A percentile compares a stretch with the other conserved stretches of the same genome.
Conservation (phyloP, 37 sponge, comb jelly and placozoan species). For the Lycopodina hypogea region DNA sequence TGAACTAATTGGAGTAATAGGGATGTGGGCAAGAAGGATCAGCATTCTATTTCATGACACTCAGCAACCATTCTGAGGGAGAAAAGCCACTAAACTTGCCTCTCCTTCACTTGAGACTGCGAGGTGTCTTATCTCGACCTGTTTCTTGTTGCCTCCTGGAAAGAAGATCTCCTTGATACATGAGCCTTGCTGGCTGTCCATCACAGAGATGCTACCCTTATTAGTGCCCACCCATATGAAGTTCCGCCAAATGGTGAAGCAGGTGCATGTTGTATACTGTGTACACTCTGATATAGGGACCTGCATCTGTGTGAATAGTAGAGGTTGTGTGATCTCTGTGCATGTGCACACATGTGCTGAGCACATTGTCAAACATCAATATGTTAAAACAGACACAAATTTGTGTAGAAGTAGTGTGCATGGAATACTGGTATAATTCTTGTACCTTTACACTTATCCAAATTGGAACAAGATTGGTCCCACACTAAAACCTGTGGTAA, state of each 20-base stretch:
- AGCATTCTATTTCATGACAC: neutral
- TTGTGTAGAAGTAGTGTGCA: neutral
- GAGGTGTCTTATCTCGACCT: constrained; percentile 57
- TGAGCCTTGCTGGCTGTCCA: constrained; percentile 12
- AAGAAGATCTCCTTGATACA: constrained; percentile 37
- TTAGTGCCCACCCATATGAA: constrained; percentile 57
- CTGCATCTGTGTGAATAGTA: constrained; percentile 26
- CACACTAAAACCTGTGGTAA: too few species aligned
- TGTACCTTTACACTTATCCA: too few species aligned
- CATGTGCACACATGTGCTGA: constrained; percentile 1
- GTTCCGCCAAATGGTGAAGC: constrained; percentile 46
- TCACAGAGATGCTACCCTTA: constrained; percentile 47
- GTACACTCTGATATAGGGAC: constrained; percentile 42
- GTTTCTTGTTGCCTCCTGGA: constrained; percentile 24
- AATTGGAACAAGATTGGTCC: too few species aligned
- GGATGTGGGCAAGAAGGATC: too few species aligned
- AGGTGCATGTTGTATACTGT: constrained; percentile 40
- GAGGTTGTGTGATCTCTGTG: constrained; percentile 7
- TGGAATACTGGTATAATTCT: too few species aligned
- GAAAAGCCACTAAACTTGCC: constrained; percentile 8
- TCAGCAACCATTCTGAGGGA: neutral
- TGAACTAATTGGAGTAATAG: too few species aligned
- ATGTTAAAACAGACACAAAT: neutral
- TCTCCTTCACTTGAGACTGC: constrained; percentile 58
- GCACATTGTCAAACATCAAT: neutral